Evolutionary conservation across 2,797 vertebrate species (phyloP).

Genomic region (Danio choprae): DNA sequence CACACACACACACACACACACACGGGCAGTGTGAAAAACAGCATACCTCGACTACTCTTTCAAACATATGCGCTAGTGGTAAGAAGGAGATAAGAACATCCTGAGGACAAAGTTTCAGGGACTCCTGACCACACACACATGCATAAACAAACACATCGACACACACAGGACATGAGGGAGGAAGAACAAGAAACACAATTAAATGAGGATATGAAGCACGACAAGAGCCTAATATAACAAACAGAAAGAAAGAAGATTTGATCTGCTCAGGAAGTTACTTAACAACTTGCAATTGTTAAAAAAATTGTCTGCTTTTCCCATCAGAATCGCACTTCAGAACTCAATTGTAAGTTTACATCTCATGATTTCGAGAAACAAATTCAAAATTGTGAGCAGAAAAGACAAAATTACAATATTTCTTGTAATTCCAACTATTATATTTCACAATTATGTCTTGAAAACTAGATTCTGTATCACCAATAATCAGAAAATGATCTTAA

Average conservation of each 20-base stretch:
- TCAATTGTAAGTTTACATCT: no score
- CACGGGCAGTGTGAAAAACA: slow-evolving; percentile 31
- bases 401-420: no score
- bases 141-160: slow-evolving; percentile 32
- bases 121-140: slow-evolving; percentile 63
- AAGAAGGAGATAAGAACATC: slow-evolving; percentile 94
- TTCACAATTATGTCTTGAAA: no score
- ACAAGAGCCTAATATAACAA: slow-evolving; percentile 47
- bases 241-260: slow-evolving; percentile 17
- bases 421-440: no score
- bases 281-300: no score
- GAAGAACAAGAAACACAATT: slow-evolving; percentile 48
- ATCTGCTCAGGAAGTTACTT: neutral
- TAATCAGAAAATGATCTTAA: no score
- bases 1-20: slow-evolving; percentile 63
- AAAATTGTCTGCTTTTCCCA: no score
- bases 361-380: no score
- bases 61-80: slow-evolving; percentile 87
- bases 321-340: no score
- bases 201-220: neutral
- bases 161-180: slow-evolving; percentile 17
- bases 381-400: no score
- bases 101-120: slow-evolving; percentile 71
- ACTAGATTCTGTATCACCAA: no score
- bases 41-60: slow-evolving; percentile 83